Base-by-base conservation (phyloP, 2,113 vertebrate species). In the Syrmaticus mikado region DNA sequence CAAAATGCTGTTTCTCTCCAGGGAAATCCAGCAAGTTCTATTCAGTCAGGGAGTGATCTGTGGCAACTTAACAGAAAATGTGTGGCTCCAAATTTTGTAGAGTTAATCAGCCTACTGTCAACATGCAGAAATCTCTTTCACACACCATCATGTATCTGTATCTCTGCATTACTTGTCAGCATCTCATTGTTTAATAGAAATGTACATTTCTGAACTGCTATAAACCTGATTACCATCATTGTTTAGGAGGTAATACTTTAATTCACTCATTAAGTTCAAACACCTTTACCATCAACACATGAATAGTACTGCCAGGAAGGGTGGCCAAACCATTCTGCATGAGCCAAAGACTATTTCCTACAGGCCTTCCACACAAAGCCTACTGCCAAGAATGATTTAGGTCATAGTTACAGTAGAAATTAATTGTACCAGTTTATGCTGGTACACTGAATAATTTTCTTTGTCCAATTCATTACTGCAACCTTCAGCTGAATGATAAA, bases 341-440 rank as follows among this genome's bases (percentile, higher is more conserved):
- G 50, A 93, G 66, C 43, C 40, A 86, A 74, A 90, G 36, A 30
- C 36, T 75, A 92, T 93, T 90, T 93, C 53, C 73, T 84, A 28
- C 11, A 57, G 86, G n/a, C 3, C 13, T 86, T 74, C 61, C 70
- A 80, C 4, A 13, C 41, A 19, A 52, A 90, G n/a, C 12, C 11
- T 68, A 22, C 11, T 77, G 84, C 41, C 83, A 94, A 82, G 30
- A 25, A 45, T 57, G 64, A 85, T 82, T 91, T 79, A 79, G 27
- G 21, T 89, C 18, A 61, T 13, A 72, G 53, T 36, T 79, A 72
- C 20, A n/a, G 14, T 36, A 84, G 46, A 22, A 75, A 84, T 36
- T 32, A 90, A 79, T 48, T 65, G 19, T 45, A 79, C 24, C n/a
- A 65, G 57, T 95, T 96, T 92, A 75, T 30, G 55, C 20, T 4